Evolutionary conservation across 1,140 invertebrate species (phyloP).

Genomic region (Hylaeus volcanicus): DNA sequence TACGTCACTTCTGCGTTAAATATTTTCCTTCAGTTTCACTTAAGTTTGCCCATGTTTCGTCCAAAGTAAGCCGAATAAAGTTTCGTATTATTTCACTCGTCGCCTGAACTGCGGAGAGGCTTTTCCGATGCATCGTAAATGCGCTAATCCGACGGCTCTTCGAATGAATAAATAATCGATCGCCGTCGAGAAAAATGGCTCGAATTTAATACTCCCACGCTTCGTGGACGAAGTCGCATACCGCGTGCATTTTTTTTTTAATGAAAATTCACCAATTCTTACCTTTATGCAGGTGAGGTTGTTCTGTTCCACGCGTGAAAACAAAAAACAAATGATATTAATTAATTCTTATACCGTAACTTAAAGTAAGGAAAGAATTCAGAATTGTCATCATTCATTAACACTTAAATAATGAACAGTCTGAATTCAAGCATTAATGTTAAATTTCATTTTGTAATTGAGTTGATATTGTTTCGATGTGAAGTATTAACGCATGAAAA

Average conservation of each 20-base stretch:
- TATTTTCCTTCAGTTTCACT: background rate
- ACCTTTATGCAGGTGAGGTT: slow-evolving; percentile 88
- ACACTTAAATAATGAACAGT: too few species aligned
- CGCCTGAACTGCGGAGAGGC: background rate
- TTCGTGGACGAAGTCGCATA: background rate
- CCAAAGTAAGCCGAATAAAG: background rate
- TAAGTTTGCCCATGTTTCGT: background rate
- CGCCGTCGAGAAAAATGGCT: background rate
- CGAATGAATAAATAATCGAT: slow-evolving; percentile 27
- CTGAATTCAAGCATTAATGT: too few species aligned
- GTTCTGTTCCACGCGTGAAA: slow-evolving; percentile 77
- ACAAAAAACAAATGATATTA: slow-evolving; percentile 61
- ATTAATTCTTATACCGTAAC: background rate
- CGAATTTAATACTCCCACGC: background rate
- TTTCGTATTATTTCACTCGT: background rate
- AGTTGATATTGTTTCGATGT: too few species aligned
- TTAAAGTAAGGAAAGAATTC: too few species aligned
- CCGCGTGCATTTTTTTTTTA: background rate
- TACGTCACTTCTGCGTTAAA: too few species aligned
- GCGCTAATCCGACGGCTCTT: background rate
- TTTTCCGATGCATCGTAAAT: background rate
- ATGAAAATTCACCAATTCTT: slow-evolving; percentile 60
- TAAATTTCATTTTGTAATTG: too few species aligned
- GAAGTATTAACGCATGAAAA: too few species aligned
- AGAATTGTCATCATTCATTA: too few species aligned